These are phyloP conservation scores for Megaceryle maxima DNA, from an alignment of 2,113 vertebrate genomes.

Conservation along the genomic window DNA sequence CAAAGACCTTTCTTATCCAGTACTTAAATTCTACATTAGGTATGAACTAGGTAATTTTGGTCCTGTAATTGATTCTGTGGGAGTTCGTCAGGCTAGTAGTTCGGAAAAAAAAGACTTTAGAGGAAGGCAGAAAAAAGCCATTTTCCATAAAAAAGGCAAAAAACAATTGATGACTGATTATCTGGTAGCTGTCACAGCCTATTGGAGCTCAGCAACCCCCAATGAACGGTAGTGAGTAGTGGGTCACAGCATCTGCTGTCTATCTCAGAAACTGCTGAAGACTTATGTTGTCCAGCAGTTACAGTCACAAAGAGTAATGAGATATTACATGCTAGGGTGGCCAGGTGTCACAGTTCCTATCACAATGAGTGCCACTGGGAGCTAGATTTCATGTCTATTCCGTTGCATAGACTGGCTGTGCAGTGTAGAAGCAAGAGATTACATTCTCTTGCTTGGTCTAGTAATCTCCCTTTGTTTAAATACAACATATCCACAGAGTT, in stretches of 20 bases:
- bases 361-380: not conserved
- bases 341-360: not conserved
- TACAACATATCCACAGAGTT: not conserved
- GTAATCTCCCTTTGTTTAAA: not conserved
- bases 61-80: not conserved
- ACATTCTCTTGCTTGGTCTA: not conserved
- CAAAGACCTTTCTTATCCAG: not conserved
- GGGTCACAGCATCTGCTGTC: not conserved
- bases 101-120: not conserved
- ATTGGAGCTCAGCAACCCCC: not conserved
- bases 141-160: not conserved
- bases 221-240: not conserved
- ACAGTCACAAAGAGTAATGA: not conserved
- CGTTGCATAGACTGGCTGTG: not conserved
- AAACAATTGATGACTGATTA: not conserved
- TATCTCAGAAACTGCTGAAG: not conserved
- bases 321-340: not conserved
- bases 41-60: not conserved
- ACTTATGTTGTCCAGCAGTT: not conserved
- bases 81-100: accelerated
- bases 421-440: not conserved
- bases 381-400: not conserved
- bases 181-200: not conserved
- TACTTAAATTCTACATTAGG: not conserved
- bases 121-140: not conserved